Conservation (phyloP, 2,888 invertebrate species). For the Brachycybe producta region DNA sequence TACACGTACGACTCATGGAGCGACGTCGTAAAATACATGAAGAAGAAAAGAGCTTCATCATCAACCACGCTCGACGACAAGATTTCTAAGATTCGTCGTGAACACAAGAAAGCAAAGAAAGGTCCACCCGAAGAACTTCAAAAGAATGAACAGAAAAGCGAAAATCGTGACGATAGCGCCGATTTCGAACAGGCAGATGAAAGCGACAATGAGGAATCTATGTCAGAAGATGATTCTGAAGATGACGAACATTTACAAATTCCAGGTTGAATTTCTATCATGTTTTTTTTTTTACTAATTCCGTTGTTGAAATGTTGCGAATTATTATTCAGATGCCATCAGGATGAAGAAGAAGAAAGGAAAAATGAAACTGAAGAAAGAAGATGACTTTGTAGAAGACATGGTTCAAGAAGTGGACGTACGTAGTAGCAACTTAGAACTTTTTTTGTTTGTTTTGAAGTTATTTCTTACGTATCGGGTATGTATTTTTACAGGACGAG, state of each 20-base stretch:
- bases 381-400: constrained; percentile 26
- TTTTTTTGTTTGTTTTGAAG: neutral
- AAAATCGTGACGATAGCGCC: constrained; percentile 28
- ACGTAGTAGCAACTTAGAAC: neutral
- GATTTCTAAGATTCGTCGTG: constrained; percentile 49
- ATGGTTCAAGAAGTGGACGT: constrained; percentile 5
- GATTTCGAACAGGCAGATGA: constrained; percentile 35
- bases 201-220: constrained; percentile 14
- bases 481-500: constrained; percentile 11
- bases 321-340: neutral
- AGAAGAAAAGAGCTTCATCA: constrained; percentile 63
- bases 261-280: constrained; percentile 50
- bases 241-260: constrained; percentile 26
- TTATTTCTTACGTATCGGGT: neutral
- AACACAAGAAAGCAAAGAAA: constrained; percentile 35
- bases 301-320: neutral
- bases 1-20: constrained; percentile 72
- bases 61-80: constrained; percentile 72
- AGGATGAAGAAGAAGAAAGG: constrained; percentile 21
- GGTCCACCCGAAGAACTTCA: constrained; percentile 6
- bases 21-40: constrained; percentile 62
- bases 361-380: constrained; percentile 25
- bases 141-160: constrained; percentile 20
- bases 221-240: constrained; percentile 36
- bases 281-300: constrained; percentile 29